Percentiles rank a stretch among this genome's conserved stretches.
Evolutionary conservation across 2,888 invertebrate genomes (phyloP).

Genomic region (Ernsta delagoae): DNA sequence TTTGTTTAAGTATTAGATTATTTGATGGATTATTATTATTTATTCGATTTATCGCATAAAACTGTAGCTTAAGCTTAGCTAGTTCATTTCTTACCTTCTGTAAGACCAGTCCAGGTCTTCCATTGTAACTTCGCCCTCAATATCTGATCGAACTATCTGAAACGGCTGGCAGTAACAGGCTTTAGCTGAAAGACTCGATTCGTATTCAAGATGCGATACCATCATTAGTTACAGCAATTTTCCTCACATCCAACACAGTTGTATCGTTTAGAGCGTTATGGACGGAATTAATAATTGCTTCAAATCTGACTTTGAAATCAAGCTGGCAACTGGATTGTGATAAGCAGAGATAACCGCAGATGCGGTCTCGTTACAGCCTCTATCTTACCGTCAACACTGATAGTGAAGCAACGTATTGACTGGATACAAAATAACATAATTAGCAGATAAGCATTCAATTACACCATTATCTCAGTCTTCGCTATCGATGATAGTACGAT

Average conservation of each 20-base stretch:
- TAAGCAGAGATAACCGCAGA: conserved; percentile 57
- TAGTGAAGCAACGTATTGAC: conserved; percentile 32
- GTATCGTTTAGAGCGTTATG: conserved; percentile 58
- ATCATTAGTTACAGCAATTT: conserved; percentile 82
- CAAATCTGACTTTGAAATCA: conserved; percentile 63
- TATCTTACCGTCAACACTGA: conserved; percentile 38
- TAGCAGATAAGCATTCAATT: conserved; percentile 30
- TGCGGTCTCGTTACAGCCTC: conserved; percentile 55
- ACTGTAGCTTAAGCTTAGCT: not conserved
- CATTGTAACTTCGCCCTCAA: conserved; percentile 7
- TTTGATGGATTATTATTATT: too few relatives aligned
- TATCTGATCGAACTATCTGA: conserved; percentile 29
- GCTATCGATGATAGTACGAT: conserved; percentile 7
- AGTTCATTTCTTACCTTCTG: not conserved
- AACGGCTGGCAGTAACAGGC: conserved; percentile 59
- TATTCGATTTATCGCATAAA: too few relatives aligned
- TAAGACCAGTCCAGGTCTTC: conserved; percentile 6
- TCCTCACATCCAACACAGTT: conserved; percentile 74
- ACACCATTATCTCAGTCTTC: conserved; percentile 24
- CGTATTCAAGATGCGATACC: conserved; percentile 80
- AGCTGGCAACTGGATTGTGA: conserved; percentile 58
- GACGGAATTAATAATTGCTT: conserved; percentile 73
- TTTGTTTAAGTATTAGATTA: too few relatives aligned
- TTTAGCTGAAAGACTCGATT: conserved; percentile 74
- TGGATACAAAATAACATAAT: conserved; percentile 34